A percentile compares a stretch with the other conserved stretches of the same genome.
phyloP scores from a whole-genome alignment of 2,797 vertebrate genomes.

The Danionella dracula region DNA sequence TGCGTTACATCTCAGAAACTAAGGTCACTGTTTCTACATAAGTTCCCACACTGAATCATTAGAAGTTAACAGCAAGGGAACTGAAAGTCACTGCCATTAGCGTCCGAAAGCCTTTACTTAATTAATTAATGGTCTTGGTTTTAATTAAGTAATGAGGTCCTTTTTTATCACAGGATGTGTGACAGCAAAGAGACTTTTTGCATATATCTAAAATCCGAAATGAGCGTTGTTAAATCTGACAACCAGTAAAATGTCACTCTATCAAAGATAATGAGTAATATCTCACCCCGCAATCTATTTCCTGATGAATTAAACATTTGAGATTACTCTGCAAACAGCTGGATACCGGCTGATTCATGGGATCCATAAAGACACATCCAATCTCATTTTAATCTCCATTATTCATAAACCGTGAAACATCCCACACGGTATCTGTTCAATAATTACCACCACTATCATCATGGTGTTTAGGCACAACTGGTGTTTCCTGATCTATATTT shows the following conservation, averaged over 20 bases:
- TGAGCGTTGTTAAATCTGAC: conserved; percentile 28
- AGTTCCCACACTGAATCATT: background rate
- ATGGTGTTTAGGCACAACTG: conserved; percentile 27
- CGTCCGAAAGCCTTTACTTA: conserved; percentile 32
- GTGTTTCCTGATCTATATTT: conserved; percentile 22
- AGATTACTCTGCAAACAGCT: conserved; percentile 42
- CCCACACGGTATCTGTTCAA: conserved; percentile 24
- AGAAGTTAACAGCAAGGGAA: conserved; percentile 10
- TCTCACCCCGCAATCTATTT: conserved; percentile 38
- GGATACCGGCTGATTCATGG: conserved; percentile 44
- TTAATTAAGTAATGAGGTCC: conserved; percentile 43
- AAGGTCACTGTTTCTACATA: background rate
- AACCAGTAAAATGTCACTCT: conserved; percentile 42
- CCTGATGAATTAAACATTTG: conserved; percentile 46
- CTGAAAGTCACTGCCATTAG: conserved; percentile 17
- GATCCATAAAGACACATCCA: conserved; percentile 38
- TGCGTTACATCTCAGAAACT: background rate
- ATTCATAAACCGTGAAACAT: conserved; percentile 37
- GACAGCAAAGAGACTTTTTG: conserved; percentile 12
- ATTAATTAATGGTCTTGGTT: conserved; percentile 40
- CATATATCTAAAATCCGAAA: conserved; percentile 32
- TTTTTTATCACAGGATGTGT: conserved; percentile 26
- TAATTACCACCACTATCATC: conserved; percentile 34
- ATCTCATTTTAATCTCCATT: conserved; percentile 46
- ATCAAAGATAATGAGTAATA: conserved; percentile 47